phyloP scores from a whole-genome alignment of 2,113 vertebrate species.

The Desmodus rotundus region DNA sequence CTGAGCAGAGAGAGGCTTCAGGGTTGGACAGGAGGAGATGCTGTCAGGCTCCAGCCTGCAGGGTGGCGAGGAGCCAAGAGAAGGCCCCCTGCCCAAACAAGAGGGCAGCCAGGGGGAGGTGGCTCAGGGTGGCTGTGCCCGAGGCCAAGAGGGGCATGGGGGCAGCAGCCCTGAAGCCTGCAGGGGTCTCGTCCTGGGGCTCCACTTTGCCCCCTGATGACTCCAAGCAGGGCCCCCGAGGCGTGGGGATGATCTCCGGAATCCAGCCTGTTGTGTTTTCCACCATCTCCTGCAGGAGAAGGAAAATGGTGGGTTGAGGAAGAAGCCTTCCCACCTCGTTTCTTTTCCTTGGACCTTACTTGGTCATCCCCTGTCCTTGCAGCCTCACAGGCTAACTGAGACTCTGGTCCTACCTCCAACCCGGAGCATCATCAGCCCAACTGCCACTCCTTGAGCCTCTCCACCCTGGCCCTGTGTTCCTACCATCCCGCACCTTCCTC shows the following conservation, averaged over 20 bases:
- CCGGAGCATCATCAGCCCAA: not conserved
- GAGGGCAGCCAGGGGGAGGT: not conserved
- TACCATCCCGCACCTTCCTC: fast-evolving
- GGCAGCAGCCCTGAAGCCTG: not conserved
- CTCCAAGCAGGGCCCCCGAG: constrained; percentile 31
- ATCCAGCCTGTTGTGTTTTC: constrained; percentile 71
- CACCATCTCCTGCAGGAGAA: constrained; percentile 62
- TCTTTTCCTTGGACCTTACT: not conserved
- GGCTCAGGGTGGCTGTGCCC: not conserved
- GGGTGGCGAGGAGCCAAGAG: constrained; percentile 34
- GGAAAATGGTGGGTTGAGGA: not conserved
- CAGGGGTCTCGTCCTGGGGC: constrained; percentile 16
- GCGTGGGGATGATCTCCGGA: constrained; percentile 55
- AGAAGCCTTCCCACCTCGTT: fast-evolving
- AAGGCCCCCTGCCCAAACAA: constrained; percentile 41
- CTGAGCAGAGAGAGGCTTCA: not conserved
- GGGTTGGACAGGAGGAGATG: not conserved
- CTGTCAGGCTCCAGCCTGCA: not conserved
- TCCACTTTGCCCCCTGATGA: constrained; percentile 29
- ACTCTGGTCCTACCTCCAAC: not conserved
- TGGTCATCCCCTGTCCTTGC: fast-evolving
- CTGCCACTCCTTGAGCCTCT: not conserved
- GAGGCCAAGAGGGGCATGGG: not conserved
- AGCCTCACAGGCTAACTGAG: not conserved
- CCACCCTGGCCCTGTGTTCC: fast-evolving